Evolutionary conservation across 1,140 invertebrate genomes (phyloP).

Genomic region (Monochamus saltuarius): DNA sequence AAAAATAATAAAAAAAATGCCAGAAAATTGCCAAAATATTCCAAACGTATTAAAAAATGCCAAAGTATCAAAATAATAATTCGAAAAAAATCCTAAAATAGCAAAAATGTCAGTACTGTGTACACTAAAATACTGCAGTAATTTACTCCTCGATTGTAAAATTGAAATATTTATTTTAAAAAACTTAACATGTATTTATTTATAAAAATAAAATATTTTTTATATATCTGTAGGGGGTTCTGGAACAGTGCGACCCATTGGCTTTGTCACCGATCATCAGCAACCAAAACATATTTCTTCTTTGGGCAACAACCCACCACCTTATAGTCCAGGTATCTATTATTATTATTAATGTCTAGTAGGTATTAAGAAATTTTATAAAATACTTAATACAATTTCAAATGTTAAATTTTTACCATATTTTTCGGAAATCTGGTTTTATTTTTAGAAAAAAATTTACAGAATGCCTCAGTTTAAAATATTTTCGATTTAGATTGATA

Average conservation of each 20-base stretch:
- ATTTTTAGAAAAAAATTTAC: neutral
- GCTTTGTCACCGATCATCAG: neutral
- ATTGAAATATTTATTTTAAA: neutral
- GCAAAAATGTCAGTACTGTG: too few relatives aligned
- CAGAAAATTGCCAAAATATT: too few relatives aligned
- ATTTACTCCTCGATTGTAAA: too few relatives aligned
- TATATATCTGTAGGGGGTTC: neutral
- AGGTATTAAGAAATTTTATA: too few relatives aligned
- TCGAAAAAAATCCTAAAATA: too few relatives aligned
- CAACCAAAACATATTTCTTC: neutral
- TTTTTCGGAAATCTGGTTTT: neutral
- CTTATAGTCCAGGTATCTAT: neutral
- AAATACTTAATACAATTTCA: neutral
- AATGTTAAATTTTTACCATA: constrained; percentile 2
- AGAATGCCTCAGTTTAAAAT: too few relatives aligned
- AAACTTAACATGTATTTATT: neutral
- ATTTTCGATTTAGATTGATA: too few relatives aligned
- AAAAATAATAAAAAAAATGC: too few relatives aligned
- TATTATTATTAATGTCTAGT: too few relatives aligned
- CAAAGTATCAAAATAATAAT: too few relatives aligned
- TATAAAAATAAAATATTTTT: neutral
- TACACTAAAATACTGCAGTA: too few relatives aligned
- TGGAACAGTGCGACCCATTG: constrained; percentile 8
- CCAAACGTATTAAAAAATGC: too few relatives aligned
- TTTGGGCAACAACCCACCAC: neutral